These are phyloP conservation scores for Xiphorhynchus erythropygius DNA, from an alignment of 2,797 vertebrate species.

Conservation along the genomic window DNA sequence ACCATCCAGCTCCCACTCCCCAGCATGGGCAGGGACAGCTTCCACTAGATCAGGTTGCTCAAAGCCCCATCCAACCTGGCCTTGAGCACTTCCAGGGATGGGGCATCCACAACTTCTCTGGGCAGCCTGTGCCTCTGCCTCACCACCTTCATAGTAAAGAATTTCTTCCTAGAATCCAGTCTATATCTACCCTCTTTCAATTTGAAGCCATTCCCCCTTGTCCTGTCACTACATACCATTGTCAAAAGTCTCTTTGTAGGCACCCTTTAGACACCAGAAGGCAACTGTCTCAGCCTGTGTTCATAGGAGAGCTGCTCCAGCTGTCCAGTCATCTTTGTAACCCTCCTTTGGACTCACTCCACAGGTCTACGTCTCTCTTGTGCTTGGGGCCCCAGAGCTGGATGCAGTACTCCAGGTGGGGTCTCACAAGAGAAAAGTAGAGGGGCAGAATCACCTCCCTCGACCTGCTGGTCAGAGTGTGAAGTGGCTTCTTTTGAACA, in stretches of 20 bases:
- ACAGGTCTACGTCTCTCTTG: not conserved
- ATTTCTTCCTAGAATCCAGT: not conserved
- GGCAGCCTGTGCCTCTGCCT: not conserved
- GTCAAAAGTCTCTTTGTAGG: not conserved
- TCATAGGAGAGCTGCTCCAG: not conserved
- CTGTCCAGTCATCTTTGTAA: not conserved
- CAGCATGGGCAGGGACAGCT: not conserved
- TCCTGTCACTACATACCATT: not conserved
- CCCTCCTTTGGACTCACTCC: rapidly evolving
- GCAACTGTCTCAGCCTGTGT: not conserved
- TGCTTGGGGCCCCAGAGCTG: not conserved
- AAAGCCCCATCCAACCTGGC: not conserved
- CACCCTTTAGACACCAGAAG: not conserved
- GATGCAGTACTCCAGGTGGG: no score
- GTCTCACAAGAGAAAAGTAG: not conserved
- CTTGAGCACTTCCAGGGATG: not conserved
- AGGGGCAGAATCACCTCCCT: not conserved
- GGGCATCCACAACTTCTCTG: not conserved
- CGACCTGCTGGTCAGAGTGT: not conserved
- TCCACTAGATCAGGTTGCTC: not conserved
- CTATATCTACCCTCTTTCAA: not conserved
- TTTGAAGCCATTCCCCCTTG: not conserved
- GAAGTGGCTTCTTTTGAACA: not conserved
- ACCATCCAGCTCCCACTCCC: not conserved
- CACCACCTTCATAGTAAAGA: not conserved